Evolutionary conservation across 2,888 invertebrate species (phyloP), one percentile per base, ranked within the genome.

Genomic region (Melanostoma mellinum): DNA sequence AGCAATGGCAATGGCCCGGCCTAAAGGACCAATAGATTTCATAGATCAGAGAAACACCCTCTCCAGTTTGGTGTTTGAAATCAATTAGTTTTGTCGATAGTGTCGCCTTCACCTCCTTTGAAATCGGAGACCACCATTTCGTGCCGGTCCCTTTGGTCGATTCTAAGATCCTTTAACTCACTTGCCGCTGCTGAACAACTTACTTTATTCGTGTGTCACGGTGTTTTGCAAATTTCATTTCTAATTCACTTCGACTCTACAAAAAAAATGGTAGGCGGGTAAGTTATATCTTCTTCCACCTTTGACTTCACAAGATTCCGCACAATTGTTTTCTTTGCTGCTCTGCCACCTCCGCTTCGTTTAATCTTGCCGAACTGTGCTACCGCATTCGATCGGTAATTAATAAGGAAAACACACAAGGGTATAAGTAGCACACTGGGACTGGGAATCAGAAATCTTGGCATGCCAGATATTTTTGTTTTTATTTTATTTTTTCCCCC

Each of bases 31-130:
- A 87, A 81, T 85, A 87, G 88, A 88, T 89, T 90, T 80, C 53
- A 61, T 56, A 65, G 63, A 68, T 72, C 67, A 60, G 50, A 72
- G 80, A 56, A 72, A 85, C 85, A 76, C 85, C 80, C 85, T 63
- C 79, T 68, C 40, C 53, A 61, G 8, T 75, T 61, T 87, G 87
- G 87, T 88, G 88, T 89, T 90, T 88, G 88, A 90, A 90, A 90
- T 91, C 90, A 90, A 91, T 91, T 91, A 90, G 90, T 90, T 90
- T 90, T 91, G 90, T 90, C 88, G 88, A 89, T 88, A 88, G 88
- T 90, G 89, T 89, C 89, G 89, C 90, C 89, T 89, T 88, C 88
- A 86, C 85, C 86, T 86, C 82, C 85, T 87, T 86, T 85, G 86
- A 81, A 85, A 80, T 72, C 65, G 35, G 78, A 77, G 79, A 85